A percentile compares a stretch with the other conserved stretches of the same genome.
These are phyloP conservation scores for Mola mola DNA, from an alignment of 2,113 vertebrate species.

Conservation along the genomic window DNA sequence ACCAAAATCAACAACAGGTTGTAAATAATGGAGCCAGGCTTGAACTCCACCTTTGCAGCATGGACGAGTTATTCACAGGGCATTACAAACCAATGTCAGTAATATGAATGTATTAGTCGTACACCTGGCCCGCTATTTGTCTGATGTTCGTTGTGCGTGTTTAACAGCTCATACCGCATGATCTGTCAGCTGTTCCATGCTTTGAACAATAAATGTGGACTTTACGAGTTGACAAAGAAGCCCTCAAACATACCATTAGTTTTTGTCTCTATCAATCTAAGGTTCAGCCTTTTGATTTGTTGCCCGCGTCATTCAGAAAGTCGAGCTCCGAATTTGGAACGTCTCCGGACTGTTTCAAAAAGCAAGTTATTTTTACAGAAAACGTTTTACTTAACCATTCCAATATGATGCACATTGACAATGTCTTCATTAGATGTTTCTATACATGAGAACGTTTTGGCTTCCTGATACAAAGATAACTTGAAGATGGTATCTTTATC, in stretches of 20 bases:
- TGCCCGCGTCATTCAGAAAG: background rate
- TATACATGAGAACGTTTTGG: background rate
- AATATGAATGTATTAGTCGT: background rate
- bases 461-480: constrained; percentile 26
- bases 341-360: too few relatives aligned
- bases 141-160: background rate
- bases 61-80: constrained; percentile 24
- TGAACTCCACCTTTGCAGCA: constrained; percentile 23
- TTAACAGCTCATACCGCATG: background rate
- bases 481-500: constrained; percentile 32
- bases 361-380: background rate
- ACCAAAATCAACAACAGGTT: background rate
- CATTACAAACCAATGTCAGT: constrained; percentile 22
- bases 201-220: background rate
- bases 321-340: background rate
- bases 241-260: background rate
- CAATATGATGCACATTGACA: background rate
- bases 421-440: constrained; percentile 4
- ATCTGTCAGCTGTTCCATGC: background rate
- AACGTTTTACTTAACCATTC: background rate
- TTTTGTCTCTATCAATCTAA: too few relatives aligned
- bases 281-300: too few relatives aligned
- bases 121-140: background rate
- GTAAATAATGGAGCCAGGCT: constrained; percentile 16
- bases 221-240: constrained; percentile 2